These are phyloP conservation scores for Drosophila recens DNA, from an alignment of 2,888 invertebrate species.

Conservation along the genomic window DNA sequence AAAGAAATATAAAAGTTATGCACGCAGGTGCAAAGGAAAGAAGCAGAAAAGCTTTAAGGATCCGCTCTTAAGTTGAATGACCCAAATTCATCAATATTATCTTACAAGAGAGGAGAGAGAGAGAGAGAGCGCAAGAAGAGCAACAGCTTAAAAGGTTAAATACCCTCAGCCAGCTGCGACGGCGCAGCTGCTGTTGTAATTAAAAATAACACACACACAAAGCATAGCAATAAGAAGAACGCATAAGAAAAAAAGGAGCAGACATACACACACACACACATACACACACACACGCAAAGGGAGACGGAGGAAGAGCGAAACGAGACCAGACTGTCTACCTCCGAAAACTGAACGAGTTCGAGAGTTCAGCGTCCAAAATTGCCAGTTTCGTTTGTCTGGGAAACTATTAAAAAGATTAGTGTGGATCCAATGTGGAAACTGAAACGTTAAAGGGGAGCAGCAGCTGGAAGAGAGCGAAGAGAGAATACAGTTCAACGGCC, in stretches of 20 bases:
- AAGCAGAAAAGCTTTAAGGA: constrained; percentile 38
- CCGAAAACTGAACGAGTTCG: constrained; percentile 40
- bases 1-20: constrained; percentile 26
- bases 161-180: constrained; percentile 73
- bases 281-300: neutral
- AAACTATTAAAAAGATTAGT: constrained; percentile 30
- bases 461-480: constrained; percentile 5
- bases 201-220: constrained; percentile 66
- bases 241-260: constrained; percentile 39
- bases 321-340: constrained; percentile 7
- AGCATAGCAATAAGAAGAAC: constrained; percentile 18
- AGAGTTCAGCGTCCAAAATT: constrained; percentile 66
- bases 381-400: constrained; percentile 23
- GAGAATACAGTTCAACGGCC: constrained; percentile 45
- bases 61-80: constrained; percentile 67
- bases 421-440: constrained; percentile 11
- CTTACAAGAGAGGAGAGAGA: constrained; percentile 41
- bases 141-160: constrained; percentile 50
- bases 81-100: constrained; percentile 67
- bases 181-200: constrained; percentile 75
- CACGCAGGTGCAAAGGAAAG: constrained; percentile 50
- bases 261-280: constrained; percentile 26
- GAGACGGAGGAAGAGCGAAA: neutral
- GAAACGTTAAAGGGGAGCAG: constrained; percentile 11
- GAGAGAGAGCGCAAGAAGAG: constrained; percentile 5